Percentiles rank a stretch among this genome's conserved stretches.
phyloP scores from a whole-genome alignment of 2,888 invertebrate species.

The Urechis unicinctus region DNA sequence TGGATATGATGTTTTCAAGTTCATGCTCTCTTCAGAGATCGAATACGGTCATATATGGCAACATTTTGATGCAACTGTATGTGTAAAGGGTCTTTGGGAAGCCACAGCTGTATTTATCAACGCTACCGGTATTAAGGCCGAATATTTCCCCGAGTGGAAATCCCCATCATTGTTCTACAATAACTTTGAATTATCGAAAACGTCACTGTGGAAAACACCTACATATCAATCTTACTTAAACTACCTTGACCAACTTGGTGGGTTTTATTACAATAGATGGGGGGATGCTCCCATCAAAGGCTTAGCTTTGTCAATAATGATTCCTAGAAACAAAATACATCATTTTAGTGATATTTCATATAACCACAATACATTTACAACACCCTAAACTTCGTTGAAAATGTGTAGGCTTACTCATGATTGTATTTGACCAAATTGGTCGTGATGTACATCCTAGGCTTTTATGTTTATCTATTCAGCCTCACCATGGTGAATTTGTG shows the following conservation, averaged over 20 bases:
- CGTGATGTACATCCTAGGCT: too few relatives aligned
- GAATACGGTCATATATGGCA: conserved; percentile 19
- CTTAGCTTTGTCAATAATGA: conserved; percentile 19
- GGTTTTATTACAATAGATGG: conserved; percentile 23
- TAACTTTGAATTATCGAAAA: conserved; percentile 23
- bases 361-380: conserved; percentile 5
- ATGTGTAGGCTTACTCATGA: neutral
- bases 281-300: conserved; percentile 24
- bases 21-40: conserved; percentile 10
- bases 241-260: conserved; percentile 18
- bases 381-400: neutral
- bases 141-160: conserved; percentile 15
- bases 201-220: conserved; percentile 14
- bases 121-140: conserved; percentile 3
- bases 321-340: conserved; percentile 10
- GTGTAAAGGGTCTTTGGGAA: conserved; percentile 18
- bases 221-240: conserved; percentile 16
- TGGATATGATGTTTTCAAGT: conserved; percentile 20
- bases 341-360: conserved; percentile 17
- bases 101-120: conserved; percentile 12
- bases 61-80: conserved; percentile 8
- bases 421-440: too few relatives aligned
- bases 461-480: too few relatives aligned
- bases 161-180: conserved; percentile 18
- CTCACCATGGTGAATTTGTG: too few relatives aligned